Evolutionary conservation across 2,888 invertebrate species (phyloP).

Genomic region (Barypeithes pellucidus): DNA sequence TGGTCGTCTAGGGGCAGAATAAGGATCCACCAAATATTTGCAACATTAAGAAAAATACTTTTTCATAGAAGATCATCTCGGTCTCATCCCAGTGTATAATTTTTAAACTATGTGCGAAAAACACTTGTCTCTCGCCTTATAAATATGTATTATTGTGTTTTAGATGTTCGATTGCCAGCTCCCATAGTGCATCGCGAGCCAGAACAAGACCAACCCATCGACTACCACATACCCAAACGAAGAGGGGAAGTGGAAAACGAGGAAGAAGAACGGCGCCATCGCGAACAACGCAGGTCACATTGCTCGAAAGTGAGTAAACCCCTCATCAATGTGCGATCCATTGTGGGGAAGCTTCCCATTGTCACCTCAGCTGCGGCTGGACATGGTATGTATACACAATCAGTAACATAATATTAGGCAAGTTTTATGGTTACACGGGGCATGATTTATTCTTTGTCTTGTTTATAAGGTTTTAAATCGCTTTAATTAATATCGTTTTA

Average conservation of each 20-base stretch:
- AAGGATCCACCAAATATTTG: too few relatives aligned
- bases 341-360: conserved; percentile 76
- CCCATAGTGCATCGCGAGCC: conserved; percentile 60
- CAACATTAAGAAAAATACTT: too few relatives aligned
- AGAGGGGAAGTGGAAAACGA: conserved; percentile 80
- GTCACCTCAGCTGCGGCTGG: conserved; percentile 85
- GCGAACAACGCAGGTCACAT: conserved; percentile 80
- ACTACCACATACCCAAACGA: conserved; percentile 90
- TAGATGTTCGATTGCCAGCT: conserved; percentile 43
- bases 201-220: conserved; percentile 85
- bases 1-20: too few relatives aligned
- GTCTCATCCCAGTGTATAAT: too few relatives aligned
- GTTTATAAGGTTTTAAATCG: conserved; percentile 54
- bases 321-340: conserved; percentile 74
- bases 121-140: too few relatives aligned
- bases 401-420: conserved; percentile 63
- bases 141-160: too few relatives aligned
- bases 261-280: conserved; percentile 79
- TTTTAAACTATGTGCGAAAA: too few relatives aligned
- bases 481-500: neutral
- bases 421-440: too few relatives aligned
- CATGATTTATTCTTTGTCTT: too few relatives aligned
- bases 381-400: conserved; percentile 75
- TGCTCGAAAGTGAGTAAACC: conserved; percentile 80
- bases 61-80: too few relatives aligned